Base-by-base conservation (phyloP, 2,797 vertebrate species). In the Ctenochaetus hawaiiensis region DNA sequence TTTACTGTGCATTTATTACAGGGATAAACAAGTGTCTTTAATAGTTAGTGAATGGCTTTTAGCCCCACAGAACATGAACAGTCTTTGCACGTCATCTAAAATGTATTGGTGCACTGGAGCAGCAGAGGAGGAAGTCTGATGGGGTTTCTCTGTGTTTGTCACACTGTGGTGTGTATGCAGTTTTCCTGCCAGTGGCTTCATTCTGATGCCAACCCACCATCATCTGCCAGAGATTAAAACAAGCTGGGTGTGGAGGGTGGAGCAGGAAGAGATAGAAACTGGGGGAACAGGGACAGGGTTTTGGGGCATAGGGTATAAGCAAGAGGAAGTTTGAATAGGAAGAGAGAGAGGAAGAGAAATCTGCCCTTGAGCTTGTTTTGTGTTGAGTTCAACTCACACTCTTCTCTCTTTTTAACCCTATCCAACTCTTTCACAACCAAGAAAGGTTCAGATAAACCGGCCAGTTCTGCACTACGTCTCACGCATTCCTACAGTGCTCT, bases 141-240 rank as follows among this genome's bases (percentile, higher is more conserved):
- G 90, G 78, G 83, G 68, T 56, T 87, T 89, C 62, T 82, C 84
- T 87, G 67, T 57, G 75, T 90, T 86, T 92, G 87, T 88, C 87
- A 89, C 88, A 71, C 83, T 68, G 87, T 88, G 87, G 85, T 85
- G 77, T 83, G 84, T 81, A 68, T 71, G 65, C 68, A 66, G 67
- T 57, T 85, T 83, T 75, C 60, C 77, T 86, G 91, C 91, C 92
- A 87, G 89, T 88, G 90, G 87, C 87, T 83, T 68, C 80, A 57
- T 84, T 88, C 67, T 69, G 73, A 88, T 93, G 92, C 93, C 93
- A 94, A 87, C 90, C 89, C 90, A 87, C 86, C 77, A 58, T 94
- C 90, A 86, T 92, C 90, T 93, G 91, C 93, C 86, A 90, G 90
- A 91, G 84, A 93, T 81, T 69, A 82, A 75, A 91, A 89, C 83